A percentile compares a stretch with the other conserved stretches of the same genome.
Evolutionary conservation across 2,888 invertebrate species (phyloP).

Genomic region (Sympetrum striolatum): DNA sequence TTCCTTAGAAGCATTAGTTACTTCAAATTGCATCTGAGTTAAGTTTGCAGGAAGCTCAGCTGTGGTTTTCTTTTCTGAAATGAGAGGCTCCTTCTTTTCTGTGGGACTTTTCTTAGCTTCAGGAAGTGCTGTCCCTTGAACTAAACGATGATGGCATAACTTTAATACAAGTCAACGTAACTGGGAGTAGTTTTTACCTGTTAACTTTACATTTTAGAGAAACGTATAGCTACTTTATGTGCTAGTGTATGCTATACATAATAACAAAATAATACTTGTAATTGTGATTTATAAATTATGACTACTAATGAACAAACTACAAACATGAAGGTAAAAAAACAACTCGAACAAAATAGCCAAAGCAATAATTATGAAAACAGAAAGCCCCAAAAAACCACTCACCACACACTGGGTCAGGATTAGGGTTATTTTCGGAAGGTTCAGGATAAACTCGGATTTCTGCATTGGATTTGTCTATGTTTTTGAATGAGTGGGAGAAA

Average conservation of each 20-base stretch:
- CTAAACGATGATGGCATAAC: not conserved
- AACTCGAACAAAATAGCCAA: too few relatives aligned
- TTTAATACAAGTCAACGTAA: too few relatives aligned
- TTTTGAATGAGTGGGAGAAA: not conserved
- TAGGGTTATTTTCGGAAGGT: constrained; percentile 6
- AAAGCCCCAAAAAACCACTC: not conserved
- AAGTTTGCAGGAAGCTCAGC: not conserved
- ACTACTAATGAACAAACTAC: too few relatives aligned
- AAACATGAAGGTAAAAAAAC: too few relatives aligned
- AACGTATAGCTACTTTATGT: too few relatives aligned
- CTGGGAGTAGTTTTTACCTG: too few relatives aligned
- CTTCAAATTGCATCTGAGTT: not conserved
- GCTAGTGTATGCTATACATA: too few relatives aligned
- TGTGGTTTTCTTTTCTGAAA: not conserved
- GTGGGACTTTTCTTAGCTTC: not conserved
- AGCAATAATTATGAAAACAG: too few relatives aligned
- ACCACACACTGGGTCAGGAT: constrained; percentile 17
- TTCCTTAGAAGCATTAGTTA: not conserved
- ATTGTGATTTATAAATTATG: too few relatives aligned
- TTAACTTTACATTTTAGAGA: too few relatives aligned
- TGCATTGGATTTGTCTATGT: not conserved
- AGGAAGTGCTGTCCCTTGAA: constrained; percentile 26
- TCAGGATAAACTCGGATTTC: constrained; percentile 3
- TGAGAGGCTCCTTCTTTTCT: not conserved
- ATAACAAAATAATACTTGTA: too few relatives aligned